Conservation (phyloP, 2,797 vertebrate species). For the Choloepus didactylus region DNA sequence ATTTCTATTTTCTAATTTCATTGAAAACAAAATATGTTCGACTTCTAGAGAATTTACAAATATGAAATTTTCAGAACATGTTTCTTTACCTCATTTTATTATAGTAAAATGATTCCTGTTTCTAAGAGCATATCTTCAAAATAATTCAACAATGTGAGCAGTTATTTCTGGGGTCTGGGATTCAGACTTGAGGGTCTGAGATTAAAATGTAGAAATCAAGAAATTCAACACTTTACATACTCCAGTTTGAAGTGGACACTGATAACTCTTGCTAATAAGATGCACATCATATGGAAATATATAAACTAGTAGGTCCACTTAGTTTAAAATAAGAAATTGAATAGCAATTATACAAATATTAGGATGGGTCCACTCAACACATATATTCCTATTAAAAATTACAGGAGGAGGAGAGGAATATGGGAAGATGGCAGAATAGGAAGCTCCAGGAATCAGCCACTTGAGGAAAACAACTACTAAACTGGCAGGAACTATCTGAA, state of each 20-base stretch:
- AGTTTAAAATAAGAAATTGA: not conserved
- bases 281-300: not conserved
- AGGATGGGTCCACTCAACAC: not conserved
- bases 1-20: not conserved
- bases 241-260: not conserved
- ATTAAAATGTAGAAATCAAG: not conserved
- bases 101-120: not conserved
- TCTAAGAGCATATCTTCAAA: not conserved
- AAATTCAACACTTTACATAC: not conserved
- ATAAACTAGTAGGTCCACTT: not conserved
- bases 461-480: too few relatives aligned
- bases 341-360: not conserved
- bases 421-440: too few relatives aligned
- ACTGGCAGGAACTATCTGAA: too few relatives aligned
- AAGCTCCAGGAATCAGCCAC: too few relatives aligned
- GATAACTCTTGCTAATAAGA: not conserved
- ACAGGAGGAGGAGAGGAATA: too few relatives aligned
- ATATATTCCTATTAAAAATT: not conserved
- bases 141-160: not conserved
- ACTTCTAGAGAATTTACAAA: not conserved
- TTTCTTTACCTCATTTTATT: not conserved
- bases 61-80: not conserved
- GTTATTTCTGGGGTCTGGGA: not conserved
- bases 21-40: not conserved
- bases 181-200: not conserved